Evolutionary conservation across 2,888 invertebrate genomes (phyloP).

Genomic region (Lithophane ornitopus): DNA sequence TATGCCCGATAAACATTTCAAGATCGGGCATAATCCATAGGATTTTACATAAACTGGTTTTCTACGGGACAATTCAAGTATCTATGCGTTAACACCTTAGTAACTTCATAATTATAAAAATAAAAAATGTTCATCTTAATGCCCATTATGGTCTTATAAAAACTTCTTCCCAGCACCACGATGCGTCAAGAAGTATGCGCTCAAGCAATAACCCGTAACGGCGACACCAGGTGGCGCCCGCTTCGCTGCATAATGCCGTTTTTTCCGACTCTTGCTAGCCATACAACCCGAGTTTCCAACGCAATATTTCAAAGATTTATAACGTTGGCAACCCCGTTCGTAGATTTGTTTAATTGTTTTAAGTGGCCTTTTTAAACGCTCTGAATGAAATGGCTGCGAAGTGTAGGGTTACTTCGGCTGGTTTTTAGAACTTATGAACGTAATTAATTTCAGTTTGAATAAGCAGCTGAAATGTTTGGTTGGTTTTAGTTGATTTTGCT

Average conservation of each 20-base stretch:
- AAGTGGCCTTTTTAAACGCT: constrained; percentile 47
- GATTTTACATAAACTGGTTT: neutral
- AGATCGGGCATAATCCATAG: neutral
- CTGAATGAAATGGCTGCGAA: constrained; percentile 32
- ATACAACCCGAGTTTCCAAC: constrained; percentile 66
- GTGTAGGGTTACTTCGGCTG: constrained; percentile 30
- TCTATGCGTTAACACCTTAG: too few relatives aligned
- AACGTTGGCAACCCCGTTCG: constrained; percentile 49
- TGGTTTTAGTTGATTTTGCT: constrained; percentile 11
- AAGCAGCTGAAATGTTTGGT: constrained; percentile 10
- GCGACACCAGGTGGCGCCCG: constrained; percentile 84
- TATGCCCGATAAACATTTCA: neutral
- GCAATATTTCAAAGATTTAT: constrained; percentile 71
- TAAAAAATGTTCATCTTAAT: neutral
- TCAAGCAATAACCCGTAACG: constrained; percentile 84
- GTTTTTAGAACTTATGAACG: constrained; percentile 25
- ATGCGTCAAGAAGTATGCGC: constrained; percentile 62
- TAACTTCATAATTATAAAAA: neutral
- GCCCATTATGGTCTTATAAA: constrained; percentile 28
- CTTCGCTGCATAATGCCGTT: constrained; percentile 84
- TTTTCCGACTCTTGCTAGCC: constrained; percentile 78
- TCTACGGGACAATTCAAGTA: too few relatives aligned
- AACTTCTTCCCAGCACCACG: constrained; percentile 60
- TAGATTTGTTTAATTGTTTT: constrained; percentile 66
- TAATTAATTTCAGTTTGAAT: constrained; percentile 35